Evolutionary conservation across 2,888 invertebrate genomes (phyloP).

Genomic region (Embidobia sp.): DNA sequence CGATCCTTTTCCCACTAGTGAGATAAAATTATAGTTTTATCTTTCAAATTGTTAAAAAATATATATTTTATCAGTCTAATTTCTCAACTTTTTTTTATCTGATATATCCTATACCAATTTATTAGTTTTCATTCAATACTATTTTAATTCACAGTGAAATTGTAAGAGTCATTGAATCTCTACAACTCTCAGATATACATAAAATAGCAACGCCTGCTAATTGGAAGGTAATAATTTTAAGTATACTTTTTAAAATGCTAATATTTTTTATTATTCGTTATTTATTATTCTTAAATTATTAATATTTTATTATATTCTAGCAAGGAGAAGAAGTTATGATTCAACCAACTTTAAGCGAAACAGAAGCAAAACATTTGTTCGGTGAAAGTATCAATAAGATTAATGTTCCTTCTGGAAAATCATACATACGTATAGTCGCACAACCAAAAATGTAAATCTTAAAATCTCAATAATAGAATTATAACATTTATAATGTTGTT

Average conservation of each 20-base stretch:
- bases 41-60: too few species aligned
- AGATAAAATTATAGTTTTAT: too few species aligned
- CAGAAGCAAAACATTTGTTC: constrained; percentile 87
- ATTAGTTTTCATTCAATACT: too few species aligned
- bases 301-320: constrained; percentile 82
- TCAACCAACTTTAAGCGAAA: constrained; percentile 88
- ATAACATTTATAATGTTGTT: too few species aligned
- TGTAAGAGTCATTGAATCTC: constrained; percentile 93
- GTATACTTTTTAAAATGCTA: background rate
- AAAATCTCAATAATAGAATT: too few species aligned
- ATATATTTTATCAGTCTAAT: too few species aligned
- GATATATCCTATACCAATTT: too few species aligned
- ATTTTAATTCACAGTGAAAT: constrained; percentile 90
- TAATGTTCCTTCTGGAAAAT: constrained; percentile 92
- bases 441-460: constrained; percentile 81
- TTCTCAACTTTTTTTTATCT: too few species aligned
- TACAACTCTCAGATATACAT: constrained; percentile 92
- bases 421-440: constrained; percentile 89
- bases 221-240: constrained; percentile 87
- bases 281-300: background rate
- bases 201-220: constrained; percentile 96
- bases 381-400: constrained; percentile 85
- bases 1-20: too few species aligned
- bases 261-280: background rate
- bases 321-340: constrained; percentile 94